Conservation (phyloP, 1,140 invertebrate species). For the Limonius californicus region DNA sequence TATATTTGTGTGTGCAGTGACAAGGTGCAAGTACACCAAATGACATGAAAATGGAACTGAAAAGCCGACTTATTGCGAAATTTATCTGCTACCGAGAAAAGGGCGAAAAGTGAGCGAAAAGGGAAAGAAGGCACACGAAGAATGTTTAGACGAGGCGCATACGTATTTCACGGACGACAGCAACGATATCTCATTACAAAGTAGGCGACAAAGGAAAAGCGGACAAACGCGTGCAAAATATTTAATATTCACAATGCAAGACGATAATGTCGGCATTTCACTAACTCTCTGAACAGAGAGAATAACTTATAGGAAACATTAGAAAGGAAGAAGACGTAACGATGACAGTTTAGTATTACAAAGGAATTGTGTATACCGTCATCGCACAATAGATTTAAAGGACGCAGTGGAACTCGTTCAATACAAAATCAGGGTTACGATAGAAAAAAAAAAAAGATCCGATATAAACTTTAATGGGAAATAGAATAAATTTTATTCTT, state of each 20-base stretch:
- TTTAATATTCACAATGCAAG: constrained; percentile 6
- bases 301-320: constrained; percentile 4
- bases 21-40: too few species aligned
- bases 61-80: too few species aligned
- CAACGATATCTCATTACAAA: constrained; percentile 12
- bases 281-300: neutral
- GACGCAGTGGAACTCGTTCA: neutral
- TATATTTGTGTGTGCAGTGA: too few species aligned
- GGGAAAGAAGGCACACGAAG: too few species aligned
- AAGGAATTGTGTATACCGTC: neutral
- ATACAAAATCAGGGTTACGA: too few species aligned
- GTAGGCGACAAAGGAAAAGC: neutral
- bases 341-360: constrained; percentile 11
- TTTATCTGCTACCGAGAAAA: too few species aligned
- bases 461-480: too few species aligned
- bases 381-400: neutral
- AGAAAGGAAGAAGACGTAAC: constrained; percentile 8
- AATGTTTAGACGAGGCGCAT: neutral
- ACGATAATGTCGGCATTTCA: constrained; percentile 5
- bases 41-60: too few species aligned
- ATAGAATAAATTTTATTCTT: too few species aligned
- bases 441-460: too few species aligned
- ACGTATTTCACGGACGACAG: neutral
- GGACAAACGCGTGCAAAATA: neutral
- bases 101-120: too few species aligned